Conservation (phyloP, 2,888 invertebrate species). For the Ecdyonurus torrentis region DNA sequence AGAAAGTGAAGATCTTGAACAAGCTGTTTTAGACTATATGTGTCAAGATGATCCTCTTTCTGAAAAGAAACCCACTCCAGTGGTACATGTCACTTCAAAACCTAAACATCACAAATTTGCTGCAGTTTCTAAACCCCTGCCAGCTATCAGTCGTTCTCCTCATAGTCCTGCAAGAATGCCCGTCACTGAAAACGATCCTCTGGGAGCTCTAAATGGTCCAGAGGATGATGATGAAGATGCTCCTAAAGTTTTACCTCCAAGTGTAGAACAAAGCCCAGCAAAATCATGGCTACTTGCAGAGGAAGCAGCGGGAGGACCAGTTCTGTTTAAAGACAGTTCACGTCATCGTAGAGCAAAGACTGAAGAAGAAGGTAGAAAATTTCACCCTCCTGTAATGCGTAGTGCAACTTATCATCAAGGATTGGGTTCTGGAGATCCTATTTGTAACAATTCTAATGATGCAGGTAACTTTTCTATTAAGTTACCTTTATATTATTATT, state of each 20-base stretch:
- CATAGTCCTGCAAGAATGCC: slow-evolving; percentile 48
- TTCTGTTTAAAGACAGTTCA: slow-evolving; percentile 33
- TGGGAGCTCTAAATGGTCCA: slow-evolving; percentile 52
- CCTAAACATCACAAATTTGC: background rate
- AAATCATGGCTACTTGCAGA: slow-evolving; percentile 7
- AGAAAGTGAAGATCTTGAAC: background rate
- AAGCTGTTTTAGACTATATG: slow-evolving; percentile 4
- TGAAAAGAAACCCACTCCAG: background rate
- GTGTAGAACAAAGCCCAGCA: background rate
- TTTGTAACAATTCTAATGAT: background rate
- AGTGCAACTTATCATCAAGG: slow-evolving; percentile 28
- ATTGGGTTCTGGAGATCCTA: background rate
- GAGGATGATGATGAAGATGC: slow-evolving; percentile 20
- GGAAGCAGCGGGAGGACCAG: slow-evolving; percentile 29
- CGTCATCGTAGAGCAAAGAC: slow-evolving; percentile 5
- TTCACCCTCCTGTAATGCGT: slow-evolving; percentile 20
- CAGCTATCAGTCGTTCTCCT: slow-evolving; percentile 34
- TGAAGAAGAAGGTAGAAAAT: slow-evolving; percentile 6
- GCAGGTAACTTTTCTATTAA: too few relatives aligned
- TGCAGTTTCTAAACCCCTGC: slow-evolving; percentile 4
- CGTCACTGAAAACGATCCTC: slow-evolving; percentile 80
- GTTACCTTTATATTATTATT: too few relatives aligned
- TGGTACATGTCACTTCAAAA: background rate
- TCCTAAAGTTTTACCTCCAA: slow-evolving; percentile 17
- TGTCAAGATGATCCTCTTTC: background rate